phyloP scores from a whole-genome alignment of 2,797 vertebrate genomes.

The Knipowitschia caucasica region DNA sequence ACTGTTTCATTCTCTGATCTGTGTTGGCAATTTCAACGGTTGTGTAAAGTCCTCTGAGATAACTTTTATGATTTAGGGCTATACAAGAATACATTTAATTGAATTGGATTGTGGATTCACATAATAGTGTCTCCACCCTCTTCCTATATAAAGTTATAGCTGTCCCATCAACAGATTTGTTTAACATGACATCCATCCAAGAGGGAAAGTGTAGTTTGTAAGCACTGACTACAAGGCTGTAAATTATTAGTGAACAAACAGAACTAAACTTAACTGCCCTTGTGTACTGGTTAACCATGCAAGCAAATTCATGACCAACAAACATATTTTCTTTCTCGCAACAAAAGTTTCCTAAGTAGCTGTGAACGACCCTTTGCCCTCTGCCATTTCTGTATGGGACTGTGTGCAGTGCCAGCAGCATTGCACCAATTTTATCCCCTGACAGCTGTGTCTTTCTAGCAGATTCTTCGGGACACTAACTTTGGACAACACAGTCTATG shows the following conservation, averaged over 20 bases:
- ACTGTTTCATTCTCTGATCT: no score
- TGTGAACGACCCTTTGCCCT: slow-evolving; percentile 73
- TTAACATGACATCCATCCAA: background rate
- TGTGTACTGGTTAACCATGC: background rate
- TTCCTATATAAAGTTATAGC: no score
- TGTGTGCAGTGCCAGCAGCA: slow-evolving; percentile 53
- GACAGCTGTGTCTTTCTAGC: slow-evolving; percentile 80
- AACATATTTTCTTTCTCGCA: slow-evolving; percentile 1
- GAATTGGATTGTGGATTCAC: no score
- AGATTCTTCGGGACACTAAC: slow-evolving; percentile 78
- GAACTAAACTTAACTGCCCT: background rate
- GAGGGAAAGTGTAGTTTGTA: slow-evolving; percentile 49
- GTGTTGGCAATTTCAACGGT: no score
- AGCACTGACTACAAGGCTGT: slow-evolving; percentile 13
- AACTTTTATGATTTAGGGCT: no score
- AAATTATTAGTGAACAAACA: slow-evolving; percentile 4
- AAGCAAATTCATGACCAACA: background rate
- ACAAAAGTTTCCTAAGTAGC: slow-evolving; percentile 44
- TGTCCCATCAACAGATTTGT: no score
- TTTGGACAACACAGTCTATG: slow-evolving; percentile 75
- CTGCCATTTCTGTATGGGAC: slow-evolving; percentile 66
- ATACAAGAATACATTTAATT: no score
- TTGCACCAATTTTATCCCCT: slow-evolving; percentile 79
- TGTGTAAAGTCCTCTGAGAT: no score
- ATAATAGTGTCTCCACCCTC: no score